Percentiles rank a stretch among this genome's conserved stretches.
These are phyloP conservation scores for Epinotia nisella DNA, from an alignment of 2,888 invertebrate genomes.

Conservation along the genomic window DNA sequence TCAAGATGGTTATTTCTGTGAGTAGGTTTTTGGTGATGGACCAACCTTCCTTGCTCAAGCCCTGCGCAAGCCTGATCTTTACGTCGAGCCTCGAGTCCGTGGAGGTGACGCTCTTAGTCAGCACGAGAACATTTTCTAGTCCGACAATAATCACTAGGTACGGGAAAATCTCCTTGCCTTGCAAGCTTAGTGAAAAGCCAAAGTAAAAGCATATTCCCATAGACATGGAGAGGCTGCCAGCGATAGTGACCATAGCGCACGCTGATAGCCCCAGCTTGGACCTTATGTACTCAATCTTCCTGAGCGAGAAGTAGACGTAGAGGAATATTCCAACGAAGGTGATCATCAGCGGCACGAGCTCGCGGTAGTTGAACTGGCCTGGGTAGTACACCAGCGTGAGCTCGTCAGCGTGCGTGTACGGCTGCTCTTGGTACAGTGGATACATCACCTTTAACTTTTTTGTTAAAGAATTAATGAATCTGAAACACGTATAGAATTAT, in stretches of 20 bases:
- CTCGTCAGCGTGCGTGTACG: slow-evolving; percentile 74
- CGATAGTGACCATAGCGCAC: slow-evolving; percentile 94
- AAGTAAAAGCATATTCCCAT: slow-evolving; percentile 95
- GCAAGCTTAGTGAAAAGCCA: slow-evolving; percentile 91
- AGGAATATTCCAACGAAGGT: slow-evolving; percentile 94
- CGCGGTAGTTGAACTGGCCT: slow-evolving; percentile 93
- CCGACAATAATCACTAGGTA: slow-evolving; percentile 98
- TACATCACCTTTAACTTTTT: slow-evolving; percentile 88
- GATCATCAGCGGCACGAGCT: slow-evolving; percentile 92
- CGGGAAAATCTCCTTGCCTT: slow-evolving; percentile 96
- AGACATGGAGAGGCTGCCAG: slow-evolving; percentile 96
- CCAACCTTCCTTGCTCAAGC: slow-evolving; percentile 99
- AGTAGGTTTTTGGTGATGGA: slow-evolving; percentile 97
- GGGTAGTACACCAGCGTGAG: slow-evolving; percentile 92
- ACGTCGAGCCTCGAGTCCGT: slow-evolving; percentile 97
- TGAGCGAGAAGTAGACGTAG: slow-evolving; percentile 97
- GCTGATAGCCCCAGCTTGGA: slow-evolving; percentile 94
- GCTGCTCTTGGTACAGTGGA: slow-evolving; percentile 87
- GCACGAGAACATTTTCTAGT: slow-evolving; percentile 94
- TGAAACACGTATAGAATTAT: slow-evolving; percentile 69
- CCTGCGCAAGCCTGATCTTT: slow-evolving; percentile 97
- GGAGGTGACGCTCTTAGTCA: slow-evolving; percentile 96
- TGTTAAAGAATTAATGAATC: slow-evolving; percentile 90
- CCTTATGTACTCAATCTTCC: slow-evolving; percentile 97
- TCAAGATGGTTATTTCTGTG: slow-evolving; percentile 96